Conservation (phyloP, 2,113 vertebrate species). For the Myotis yumanensis region DNA sequence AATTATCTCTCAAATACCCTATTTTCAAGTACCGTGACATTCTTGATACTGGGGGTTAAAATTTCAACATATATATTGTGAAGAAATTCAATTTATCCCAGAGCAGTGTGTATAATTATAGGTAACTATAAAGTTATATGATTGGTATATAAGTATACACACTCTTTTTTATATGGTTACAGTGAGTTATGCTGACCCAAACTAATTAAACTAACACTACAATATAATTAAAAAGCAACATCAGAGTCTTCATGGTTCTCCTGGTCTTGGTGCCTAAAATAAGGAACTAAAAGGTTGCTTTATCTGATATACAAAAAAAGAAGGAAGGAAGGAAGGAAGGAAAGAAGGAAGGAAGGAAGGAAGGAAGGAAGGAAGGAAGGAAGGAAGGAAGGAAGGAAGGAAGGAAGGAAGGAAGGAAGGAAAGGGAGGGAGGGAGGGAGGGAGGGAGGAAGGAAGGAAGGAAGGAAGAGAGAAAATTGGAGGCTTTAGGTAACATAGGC, state of each 20-base stretch:
- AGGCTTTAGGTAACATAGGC: neutral
- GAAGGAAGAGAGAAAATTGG: neutral
- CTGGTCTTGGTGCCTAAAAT: neutral
- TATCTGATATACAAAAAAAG: neutral
- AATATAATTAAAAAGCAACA: neutral
- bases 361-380: neutral
- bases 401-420: no score
- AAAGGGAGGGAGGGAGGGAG: no score
- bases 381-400: no score
- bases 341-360: neutral
- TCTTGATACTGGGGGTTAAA: neutral
- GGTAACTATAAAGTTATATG: neutral
- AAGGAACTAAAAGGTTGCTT: neutral
- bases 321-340: no score
- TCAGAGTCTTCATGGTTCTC: neutral
- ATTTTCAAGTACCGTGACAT: neutral
- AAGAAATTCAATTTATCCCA: neutral
- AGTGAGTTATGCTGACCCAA: neutral
- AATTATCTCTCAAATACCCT: neutral
- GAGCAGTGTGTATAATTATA: neutral
- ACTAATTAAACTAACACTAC: neutral
- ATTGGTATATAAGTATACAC: neutral
- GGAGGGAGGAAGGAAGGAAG: no score
- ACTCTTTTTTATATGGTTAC: neutral
- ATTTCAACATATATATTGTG: neutral